Base-by-base conservation (phyloP, 53 echinoderm and acorn worm genomes). In the Arbacia lixula region DNA sequence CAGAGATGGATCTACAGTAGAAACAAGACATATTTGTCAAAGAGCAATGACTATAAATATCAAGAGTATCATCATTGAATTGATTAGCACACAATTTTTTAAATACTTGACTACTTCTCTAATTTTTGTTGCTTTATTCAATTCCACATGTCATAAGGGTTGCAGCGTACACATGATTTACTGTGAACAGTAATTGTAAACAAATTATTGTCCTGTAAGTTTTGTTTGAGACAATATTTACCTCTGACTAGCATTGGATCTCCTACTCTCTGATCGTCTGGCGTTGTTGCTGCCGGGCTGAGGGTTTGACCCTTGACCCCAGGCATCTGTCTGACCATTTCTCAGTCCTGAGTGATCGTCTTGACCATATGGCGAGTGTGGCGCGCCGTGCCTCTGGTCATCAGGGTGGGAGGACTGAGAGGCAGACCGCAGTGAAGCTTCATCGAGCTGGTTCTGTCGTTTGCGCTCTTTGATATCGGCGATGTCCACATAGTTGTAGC, bases 401-500 rank as follows among this genome's bases (percentile, higher is more conserved):
- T 77, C 60, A 1, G 35, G 55, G 78, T 77, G 56, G 12, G 58
- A 57, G 38, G 32, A n/a, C 27, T 77, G 60, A 9, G 78, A 77
- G 22, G 57, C 20, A 12, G 10, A 12, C 10, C 57, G 57, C 14
- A 14, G 14, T 5, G 22, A 21, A 21, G 57, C 5, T 5, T 5
- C 5, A 22, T 39, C 40, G 4, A 36, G 65, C 82, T 81, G 63
- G 82, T 22, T 81, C 14, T 17, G 78, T 50, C 65, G 49, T 39
- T 81, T 81, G 46, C 82, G 63, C 50, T 81, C 63, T 10, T 81
- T 81, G 46, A 81, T 81, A 19, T 81, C 82, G 1, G 63, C 37
- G 11, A 81, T 81, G 50, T 62, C 82, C 33, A 81, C 82, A 9
- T 81, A 81, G 65, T 81, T 81, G 82, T 81, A 64, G 46, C 46